Evolutionary conservation across 2,888 invertebrate species (phyloP).

Genomic region (Entomobrya proxima): DNA sequence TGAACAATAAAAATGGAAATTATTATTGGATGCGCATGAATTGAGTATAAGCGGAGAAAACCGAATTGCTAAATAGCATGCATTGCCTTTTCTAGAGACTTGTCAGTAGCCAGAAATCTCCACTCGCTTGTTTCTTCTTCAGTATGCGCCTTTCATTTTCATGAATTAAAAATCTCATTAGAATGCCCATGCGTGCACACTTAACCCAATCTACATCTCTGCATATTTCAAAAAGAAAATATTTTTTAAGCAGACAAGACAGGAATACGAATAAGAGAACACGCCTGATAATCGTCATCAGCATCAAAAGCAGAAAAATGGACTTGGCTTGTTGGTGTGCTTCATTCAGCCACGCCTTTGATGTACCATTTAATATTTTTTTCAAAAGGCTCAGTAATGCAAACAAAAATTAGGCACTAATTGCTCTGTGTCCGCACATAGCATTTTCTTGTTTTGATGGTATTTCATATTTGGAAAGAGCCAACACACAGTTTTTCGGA

Average conservation of each 20-base stretch:
- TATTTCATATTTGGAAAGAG: slow-evolving; percentile 4
- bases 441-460: too few species aligned
- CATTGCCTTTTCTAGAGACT: background rate
- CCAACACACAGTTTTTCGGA: background rate
- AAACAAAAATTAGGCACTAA: slow-evolving; percentile 50
- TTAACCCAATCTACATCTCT: too few species aligned
- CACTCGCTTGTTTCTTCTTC: background rate
- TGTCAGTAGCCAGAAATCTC: background rate
- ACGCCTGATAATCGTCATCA: slow-evolving; percentile 14
- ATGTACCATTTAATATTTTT: slow-evolving; percentile 29
- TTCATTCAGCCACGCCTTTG: slow-evolving; percentile 38
- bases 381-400: slow-evolving; percentile 2
- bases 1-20: slow-evolving; percentile 6
- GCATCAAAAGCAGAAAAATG: background rate
- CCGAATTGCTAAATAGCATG: background rate
- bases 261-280: background rate
- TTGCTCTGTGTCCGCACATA: slow-evolving; percentile 30
- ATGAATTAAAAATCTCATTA: slow-evolving; percentile 40
- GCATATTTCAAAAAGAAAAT: background rate
- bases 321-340: background rate
- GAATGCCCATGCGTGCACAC: background rate
- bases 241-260: slow-evolving; percentile 1
- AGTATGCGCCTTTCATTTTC: too few species aligned
- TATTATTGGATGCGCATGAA: slow-evolving; percentile 2
- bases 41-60: background rate